phyloP scores from a whole-genome alignment of 2,888 invertebrate genomes.

The Caenorhabditis japonica region DNA sequence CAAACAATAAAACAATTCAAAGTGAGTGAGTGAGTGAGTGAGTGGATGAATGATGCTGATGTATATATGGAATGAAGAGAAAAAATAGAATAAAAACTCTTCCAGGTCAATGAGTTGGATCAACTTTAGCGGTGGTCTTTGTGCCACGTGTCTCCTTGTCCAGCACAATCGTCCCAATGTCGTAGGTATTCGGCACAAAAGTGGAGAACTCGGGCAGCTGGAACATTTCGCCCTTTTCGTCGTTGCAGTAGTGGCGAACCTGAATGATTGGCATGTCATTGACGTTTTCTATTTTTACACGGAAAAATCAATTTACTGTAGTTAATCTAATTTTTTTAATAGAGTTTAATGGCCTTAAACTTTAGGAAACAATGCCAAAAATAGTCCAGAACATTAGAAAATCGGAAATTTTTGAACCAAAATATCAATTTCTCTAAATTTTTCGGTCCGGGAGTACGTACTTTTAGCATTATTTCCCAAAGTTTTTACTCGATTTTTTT shows the following conservation, averaged over 20 bases:
- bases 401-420: not conserved
- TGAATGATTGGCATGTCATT: conserved; percentile 9
- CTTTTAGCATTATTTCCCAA: too few relatives aligned
- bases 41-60: conserved; percentile 20
- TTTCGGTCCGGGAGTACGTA: too few relatives aligned
- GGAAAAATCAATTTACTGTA: too few relatives aligned
- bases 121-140: conserved; percentile 31
- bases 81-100: conserved; percentile 1
- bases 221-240: conserved; percentile 71
- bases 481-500: too few relatives aligned
- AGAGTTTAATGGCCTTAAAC: too few relatives aligned
- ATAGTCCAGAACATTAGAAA: too few relatives aligned
- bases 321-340: too few relatives aligned
- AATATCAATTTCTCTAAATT: not conserved
- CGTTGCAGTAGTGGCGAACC: conserved; percentile 75
- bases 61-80: not conserved
- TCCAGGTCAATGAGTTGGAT: conserved; percentile 24
- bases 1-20: conserved; percentile 7
- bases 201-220: conserved; percentile 64
- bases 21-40: conserved; percentile 6
- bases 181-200: conserved; percentile 72
- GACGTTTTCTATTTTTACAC: not conserved
- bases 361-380: too few relatives aligned
- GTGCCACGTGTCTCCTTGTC: conserved; percentile 57
- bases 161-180: conserved; percentile 69